A percentile compares a stretch with the other conserved stretches of the same genome.
Evolutionary conservation across 2,888 invertebrate species (phyloP).

Genomic region (Coenonympha arcania): DNA sequence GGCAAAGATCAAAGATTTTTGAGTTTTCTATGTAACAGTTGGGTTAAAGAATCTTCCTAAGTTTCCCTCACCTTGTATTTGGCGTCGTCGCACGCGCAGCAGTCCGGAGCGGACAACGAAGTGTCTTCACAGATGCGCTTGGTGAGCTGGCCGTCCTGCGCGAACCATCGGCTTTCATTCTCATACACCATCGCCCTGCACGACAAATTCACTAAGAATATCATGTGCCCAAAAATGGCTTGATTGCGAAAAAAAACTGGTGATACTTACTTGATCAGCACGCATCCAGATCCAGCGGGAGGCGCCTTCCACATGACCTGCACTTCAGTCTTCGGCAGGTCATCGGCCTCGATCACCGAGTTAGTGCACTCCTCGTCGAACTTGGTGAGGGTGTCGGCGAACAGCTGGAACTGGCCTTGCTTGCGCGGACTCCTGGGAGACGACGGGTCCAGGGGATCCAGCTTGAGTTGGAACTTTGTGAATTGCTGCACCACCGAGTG

Average conservation of each 20-base stretch:
- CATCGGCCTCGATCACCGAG: conserved; percentile 85
- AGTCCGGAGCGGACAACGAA: conserved; percentile 74
- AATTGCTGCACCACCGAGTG: conserved; percentile 82
- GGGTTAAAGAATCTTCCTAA: too few relatives aligned
- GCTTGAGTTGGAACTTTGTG: conserved; percentile 83
- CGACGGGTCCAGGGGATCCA: conserved; percentile 76
- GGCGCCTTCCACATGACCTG: conserved; percentile 95
- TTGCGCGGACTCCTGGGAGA: conserved; percentile 43
- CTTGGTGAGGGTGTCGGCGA: conserved; percentile 74
- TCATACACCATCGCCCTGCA: conserved; percentile 89
- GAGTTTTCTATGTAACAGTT: too few relatives aligned
- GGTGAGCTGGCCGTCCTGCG: conserved; percentile 88
- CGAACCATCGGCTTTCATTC: conserved; percentile 86
- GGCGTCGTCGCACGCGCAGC: conserved; percentile 97
- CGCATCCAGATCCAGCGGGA: conserved; percentile 86
- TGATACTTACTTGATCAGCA: conserved; percentile 81
- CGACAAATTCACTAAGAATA: not conserved
- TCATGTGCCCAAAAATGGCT: too few relatives aligned
- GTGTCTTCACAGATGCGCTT: conserved; percentile 86
- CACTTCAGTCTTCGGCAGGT: conserved; percentile 85
- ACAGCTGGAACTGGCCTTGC: conserved; percentile 69
- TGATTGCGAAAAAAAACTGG: too few relatives aligned
- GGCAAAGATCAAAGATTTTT: too few relatives aligned
- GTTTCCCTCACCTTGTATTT: conserved; percentile 82
- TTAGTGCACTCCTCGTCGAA: conserved; percentile 90